A percentile compares a stretch with the other conserved stretches of the same genome.
phyloP scores from a whole-genome alignment of 2,113 vertebrate genomes.

The Dunckerocampus dactyliophorus region DNA sequence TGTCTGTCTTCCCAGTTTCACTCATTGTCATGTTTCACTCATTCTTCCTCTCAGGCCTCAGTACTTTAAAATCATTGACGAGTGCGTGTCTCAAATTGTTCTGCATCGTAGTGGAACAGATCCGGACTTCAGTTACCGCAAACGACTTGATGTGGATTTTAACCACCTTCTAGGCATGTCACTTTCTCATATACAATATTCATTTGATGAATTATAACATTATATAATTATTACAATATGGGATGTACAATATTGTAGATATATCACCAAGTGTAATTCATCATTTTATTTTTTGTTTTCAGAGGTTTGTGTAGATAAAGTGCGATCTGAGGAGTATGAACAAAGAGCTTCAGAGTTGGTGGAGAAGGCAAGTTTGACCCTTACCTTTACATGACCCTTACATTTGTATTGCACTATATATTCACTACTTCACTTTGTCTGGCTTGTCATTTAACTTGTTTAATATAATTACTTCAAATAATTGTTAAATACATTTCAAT shows the following conservation, averaged over 20 bases:
- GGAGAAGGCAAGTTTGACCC: conserved; percentile 79
- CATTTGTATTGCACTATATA: background rate
- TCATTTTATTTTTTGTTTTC: conserved; percentile 12
- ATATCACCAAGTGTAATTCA: background rate
- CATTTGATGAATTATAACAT: too few species aligned
- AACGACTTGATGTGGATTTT: conserved; percentile 91
- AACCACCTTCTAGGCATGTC: conserved; percentile 86
- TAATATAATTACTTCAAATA: too few species aligned
- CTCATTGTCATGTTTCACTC: conserved; percentile 10
- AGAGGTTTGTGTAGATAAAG: conserved; percentile 90
- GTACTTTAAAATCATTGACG: conserved; percentile 97
- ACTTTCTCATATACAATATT: background rate
- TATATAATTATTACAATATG: too few species aligned
- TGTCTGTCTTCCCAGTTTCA: background rate
- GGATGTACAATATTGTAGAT: too few species aligned
- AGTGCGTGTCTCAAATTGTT: conserved; percentile 94
- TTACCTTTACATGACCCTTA: background rate
- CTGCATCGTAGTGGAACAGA: conserved; percentile 90
- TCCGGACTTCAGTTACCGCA: conserved; percentile 93
- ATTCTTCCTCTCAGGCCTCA: conserved; percentile 76
- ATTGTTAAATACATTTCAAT: too few species aligned
- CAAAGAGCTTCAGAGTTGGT: conserved; percentile 80
- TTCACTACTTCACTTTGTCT: background rate
- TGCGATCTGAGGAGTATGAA: conserved; percentile 84
- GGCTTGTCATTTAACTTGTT: background rate